Percentiles rank a stretch among this genome's conserved stretches.
phyloP scores from a whole-genome alignment of 2,888 invertebrate genomes.

The Heteropelma amictum region DNA sequence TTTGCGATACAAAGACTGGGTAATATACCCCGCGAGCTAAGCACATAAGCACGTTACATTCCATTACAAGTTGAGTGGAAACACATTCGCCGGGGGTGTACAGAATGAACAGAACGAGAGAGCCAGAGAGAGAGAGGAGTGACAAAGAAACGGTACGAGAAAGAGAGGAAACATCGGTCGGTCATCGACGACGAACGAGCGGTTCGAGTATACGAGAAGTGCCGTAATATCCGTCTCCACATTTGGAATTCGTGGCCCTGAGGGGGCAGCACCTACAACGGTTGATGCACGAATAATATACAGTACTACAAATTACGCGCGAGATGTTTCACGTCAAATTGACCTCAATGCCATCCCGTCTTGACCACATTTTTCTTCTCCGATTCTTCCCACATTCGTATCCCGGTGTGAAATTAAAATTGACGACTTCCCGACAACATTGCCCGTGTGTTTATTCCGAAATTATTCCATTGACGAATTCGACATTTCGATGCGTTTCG shows the following conservation, averaged over 20 bases:
- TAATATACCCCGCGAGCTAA: conserved; percentile 61
- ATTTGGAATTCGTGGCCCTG: conserved; percentile 33
- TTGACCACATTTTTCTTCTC: not conserved
- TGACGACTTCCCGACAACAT: too few species aligned
- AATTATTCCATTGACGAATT: too few species aligned
- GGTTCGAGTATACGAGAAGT: conserved; percentile 27
- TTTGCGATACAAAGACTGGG: conserved; percentile 66
- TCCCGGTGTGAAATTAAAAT: too few species aligned
- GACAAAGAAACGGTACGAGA: not conserved
- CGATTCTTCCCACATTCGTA: not conserved
- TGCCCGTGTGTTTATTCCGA: too few species aligned
- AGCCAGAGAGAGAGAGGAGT: not conserved
- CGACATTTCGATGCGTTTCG: too few species aligned
- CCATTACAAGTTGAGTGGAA: conserved; percentile 68
- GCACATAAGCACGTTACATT: conserved; percentile 65
- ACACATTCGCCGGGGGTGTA: conserved; percentile 53
- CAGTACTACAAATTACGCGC: not conserved
- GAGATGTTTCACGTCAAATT: not conserved
- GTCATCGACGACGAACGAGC: conserved; percentile 24
- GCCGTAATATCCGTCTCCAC: conserved; percentile 36
- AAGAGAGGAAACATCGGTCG: conserved; percentile 6
- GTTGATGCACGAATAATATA: conserved; percentile 48
- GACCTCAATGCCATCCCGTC: too few species aligned
- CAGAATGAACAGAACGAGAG: not conserved
- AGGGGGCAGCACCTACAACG: conserved; percentile 31